These are phyloP conservation scores for Stegastes partitus DNA, from an alignment of 2,113 vertebrate species.

Conservation along the genomic window DNA sequence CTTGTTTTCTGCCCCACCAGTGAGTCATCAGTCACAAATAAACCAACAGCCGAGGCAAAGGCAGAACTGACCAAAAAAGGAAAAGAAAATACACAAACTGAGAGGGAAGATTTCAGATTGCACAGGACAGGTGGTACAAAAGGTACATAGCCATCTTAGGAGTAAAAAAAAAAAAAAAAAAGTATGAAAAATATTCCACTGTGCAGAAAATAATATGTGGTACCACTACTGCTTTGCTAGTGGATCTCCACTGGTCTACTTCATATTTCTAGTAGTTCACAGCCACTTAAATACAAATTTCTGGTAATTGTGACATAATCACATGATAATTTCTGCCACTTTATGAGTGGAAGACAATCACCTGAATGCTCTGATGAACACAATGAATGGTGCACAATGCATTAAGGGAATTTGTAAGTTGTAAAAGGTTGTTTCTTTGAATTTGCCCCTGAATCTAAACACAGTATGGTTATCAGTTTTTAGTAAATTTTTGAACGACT, in stretches of 20 bases:
- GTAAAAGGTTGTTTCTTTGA: no score
- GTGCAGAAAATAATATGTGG: neutral
- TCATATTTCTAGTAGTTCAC: no score
- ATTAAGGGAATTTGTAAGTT: no score
- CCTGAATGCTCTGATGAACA: no score
- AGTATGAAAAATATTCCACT: neutral
- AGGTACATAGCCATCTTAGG: neutral
- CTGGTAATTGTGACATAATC: no score
- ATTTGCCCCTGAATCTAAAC: no score
- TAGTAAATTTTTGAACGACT: no score
- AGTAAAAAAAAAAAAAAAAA: neutral
- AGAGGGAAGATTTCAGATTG: neutral
- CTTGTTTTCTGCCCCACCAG: neutral
- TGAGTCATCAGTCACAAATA: slow-evolving; percentile 25
- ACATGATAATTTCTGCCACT: no score
- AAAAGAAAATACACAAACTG: neutral
- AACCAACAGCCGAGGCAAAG: slow-evolving; percentile 6
- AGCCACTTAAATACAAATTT: no score
- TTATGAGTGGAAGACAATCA: no score
- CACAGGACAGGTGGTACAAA: neutral
- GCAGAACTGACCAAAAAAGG: neutral
- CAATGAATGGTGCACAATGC: no score
- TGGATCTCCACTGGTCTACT: neutral
- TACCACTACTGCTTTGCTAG: neutral
- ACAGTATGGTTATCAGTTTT: no score